Conservation (phyloP, 2,113 vertebrate species). For the Brachypodius melanocephalos region DNA sequence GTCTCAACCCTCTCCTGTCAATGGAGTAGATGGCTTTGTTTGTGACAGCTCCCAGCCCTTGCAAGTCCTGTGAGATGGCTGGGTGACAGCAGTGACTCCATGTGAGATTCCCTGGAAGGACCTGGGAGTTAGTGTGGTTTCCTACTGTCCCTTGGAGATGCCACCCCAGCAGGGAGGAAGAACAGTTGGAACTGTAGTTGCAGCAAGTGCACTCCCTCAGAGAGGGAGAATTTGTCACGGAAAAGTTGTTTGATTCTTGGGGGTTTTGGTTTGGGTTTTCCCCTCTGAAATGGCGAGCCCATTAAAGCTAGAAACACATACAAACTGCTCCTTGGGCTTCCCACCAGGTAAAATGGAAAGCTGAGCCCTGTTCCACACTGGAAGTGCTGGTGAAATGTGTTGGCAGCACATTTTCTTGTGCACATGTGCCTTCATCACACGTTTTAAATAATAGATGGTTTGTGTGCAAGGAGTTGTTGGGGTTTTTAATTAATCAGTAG, state of each 20-base stretch:
- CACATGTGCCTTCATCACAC: fast-evolving
- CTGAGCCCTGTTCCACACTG: neutral
- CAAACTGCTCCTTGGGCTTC: neutral
- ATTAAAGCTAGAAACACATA: fast-evolving
- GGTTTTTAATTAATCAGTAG: neutral
- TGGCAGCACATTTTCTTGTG: fast-evolving
- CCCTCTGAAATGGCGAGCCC: fast-evolving
- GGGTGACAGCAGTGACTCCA: neutral
- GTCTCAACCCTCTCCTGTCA: neutral
- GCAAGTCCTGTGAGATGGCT: neutral
- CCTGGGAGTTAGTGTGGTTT: neutral
- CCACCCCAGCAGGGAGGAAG: neutral
- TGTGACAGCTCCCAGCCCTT: neutral
- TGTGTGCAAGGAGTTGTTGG: neutral
- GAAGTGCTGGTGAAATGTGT: fast-evolving
- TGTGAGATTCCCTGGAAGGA: neutral
- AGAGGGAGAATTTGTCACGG: neutral
- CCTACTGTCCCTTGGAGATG: fast-evolving
- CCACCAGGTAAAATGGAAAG: neutral
- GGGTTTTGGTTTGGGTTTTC: neutral
- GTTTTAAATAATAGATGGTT: neutral
- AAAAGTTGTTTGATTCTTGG: neutral
- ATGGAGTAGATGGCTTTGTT: neutral
- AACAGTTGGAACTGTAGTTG: neutral
- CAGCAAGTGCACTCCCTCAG: neutral